Percentiles rank a stretch among this genome's conserved stretches.
phyloP scores from a whole-genome alignment of 2,797 vertebrate genomes.

The Aphelocoma californica region DNA sequence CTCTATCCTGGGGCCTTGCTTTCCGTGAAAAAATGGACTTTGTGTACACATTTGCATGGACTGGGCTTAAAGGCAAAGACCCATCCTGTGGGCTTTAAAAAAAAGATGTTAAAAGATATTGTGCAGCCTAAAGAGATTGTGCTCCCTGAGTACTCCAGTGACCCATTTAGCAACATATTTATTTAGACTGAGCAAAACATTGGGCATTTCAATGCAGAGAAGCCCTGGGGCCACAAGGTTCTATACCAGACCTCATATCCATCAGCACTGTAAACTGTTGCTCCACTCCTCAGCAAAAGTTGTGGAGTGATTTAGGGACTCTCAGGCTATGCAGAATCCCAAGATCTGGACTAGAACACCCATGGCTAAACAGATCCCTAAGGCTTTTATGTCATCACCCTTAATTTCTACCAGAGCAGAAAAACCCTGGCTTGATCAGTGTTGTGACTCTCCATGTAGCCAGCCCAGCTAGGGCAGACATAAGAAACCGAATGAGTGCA shows the following conservation, averaged over 20 bases:
- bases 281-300: background rate
- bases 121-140: background rate
- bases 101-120: background rate
- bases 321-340: background rate
- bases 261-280: background rate
- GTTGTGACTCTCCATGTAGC: background rate
- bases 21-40: conserved; percentile 8
- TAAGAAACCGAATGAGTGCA: background rate
- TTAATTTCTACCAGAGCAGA: background rate
- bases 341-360: background rate
- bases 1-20: conserved; percentile 28
- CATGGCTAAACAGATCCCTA: background rate
- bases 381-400: background rate
- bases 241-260: background rate
- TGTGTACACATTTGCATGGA: background rate
- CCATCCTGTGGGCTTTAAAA: background rate
- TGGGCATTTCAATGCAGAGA: background rate
- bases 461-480: background rate
- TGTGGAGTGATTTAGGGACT: background rate
- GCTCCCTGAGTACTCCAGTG: background rate
- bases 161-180: background rate
- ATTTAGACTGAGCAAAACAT: background rate
- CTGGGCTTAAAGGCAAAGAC: conserved; percentile 40
- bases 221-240: background rate
- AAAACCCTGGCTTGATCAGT: background rate